phyloP scores from a whole-genome alignment of 2,797 vertebrate species.

The Heterohyrax brucei region DNA sequence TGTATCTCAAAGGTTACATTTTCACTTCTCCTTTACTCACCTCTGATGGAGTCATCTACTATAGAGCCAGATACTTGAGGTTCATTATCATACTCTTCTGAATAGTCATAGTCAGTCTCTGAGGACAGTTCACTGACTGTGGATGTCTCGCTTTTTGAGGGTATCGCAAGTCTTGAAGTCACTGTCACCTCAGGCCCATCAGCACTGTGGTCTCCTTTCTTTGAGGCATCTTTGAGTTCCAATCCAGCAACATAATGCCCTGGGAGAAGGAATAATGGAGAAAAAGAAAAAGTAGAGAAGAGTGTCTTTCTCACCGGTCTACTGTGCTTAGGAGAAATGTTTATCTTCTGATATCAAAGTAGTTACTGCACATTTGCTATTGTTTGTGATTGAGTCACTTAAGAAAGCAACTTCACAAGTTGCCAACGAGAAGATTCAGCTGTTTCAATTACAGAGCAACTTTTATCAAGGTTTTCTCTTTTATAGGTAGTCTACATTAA shows the following conservation, averaged over 20 bases:
- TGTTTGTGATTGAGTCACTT: conserved; percentile 76
- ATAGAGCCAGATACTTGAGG: conserved; percentile 85
- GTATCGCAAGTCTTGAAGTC: background rate
- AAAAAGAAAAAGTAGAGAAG: background rate
- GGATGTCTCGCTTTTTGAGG: conserved; percentile 20
- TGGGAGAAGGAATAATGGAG: background rate
- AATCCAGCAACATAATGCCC: conserved; percentile 62
- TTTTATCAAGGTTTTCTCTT: conserved; percentile 60
- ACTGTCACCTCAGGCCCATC: conserved; percentile 39
- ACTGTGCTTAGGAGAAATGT: conserved; percentile 22
- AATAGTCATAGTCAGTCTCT: conserved; percentile 84
- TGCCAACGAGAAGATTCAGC: conserved; percentile 70
- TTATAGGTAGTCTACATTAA: background rate
- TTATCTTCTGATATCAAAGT: conserved; percentile 68
- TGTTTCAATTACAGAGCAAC: conserved; percentile 52
- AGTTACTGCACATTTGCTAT: conserved; percentile 35
- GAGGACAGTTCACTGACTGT: conserved; percentile 68
- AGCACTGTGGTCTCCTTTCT: conserved; percentile 55
- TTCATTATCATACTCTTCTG: conserved; percentile 87
- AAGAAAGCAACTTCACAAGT: conserved; percentile 67
- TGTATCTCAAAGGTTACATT: background rate
- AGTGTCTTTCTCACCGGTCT: background rate
- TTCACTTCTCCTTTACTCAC: conserved; percentile 81
- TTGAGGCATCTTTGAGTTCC: conserved; percentile 78
- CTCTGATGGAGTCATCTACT: conserved; percentile 85